A percentile compares a stretch with the other conserved stretches of the same genome.
These are phyloP conservation scores for Acanthis flammea DNA, from an alignment of 2,797 vertebrate genomes.

Conservation along the genomic window DNA sequence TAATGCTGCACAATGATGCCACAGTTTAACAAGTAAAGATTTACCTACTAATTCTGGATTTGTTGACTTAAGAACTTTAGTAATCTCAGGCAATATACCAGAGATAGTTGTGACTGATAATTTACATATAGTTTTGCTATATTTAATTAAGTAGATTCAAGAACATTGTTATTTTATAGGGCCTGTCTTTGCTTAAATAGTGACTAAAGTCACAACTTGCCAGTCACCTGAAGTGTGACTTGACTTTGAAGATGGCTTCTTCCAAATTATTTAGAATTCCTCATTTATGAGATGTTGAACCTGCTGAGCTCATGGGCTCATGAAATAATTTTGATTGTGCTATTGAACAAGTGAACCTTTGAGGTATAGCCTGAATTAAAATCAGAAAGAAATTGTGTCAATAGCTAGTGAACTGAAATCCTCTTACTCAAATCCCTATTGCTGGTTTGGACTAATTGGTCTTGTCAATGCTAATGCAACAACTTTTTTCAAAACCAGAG, in stretches of 20 bases:
- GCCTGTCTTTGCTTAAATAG: neutral
- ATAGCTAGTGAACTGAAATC: neutral
- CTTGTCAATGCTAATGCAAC: neutral
- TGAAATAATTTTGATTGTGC: neutral
- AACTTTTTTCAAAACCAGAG: neutral
- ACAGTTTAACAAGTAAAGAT: neutral
- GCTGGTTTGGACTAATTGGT: neutral
- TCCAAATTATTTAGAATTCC: neutral
- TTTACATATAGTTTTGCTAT: neutral
- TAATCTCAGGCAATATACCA: neutral
- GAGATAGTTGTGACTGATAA: neutral
- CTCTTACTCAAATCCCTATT: neutral
- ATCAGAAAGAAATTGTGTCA: neutral
- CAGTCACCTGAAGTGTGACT: neutral
- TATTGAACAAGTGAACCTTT: neutral
- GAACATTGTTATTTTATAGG: neutral
- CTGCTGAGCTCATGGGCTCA: neutral
- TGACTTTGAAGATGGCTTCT: neutral
- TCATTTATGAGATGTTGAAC: neutral
- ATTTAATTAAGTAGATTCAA: neutral
- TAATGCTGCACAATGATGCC: neutral
- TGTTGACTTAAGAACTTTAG: neutral
- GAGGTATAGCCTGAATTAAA: neutral
- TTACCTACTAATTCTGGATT: neutral
- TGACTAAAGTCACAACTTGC: neutral